These are phyloP conservation scores for Dichetophora obliterata DNA, from an alignment of 2,888 invertebrate genomes.

Conservation along the genomic window DNA sequence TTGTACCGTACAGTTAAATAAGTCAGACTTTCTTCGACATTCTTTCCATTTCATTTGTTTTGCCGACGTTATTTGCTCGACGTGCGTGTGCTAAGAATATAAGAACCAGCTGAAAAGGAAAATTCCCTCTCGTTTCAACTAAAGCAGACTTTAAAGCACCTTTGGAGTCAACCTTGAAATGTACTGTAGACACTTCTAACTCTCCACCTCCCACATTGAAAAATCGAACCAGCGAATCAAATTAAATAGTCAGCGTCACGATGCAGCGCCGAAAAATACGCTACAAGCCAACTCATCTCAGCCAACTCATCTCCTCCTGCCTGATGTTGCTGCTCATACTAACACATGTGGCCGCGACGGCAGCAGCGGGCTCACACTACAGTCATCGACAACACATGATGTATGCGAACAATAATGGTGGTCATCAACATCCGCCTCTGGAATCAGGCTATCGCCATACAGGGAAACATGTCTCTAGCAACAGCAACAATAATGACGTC, in stretches of 20 bases:
- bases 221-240: not conserved
- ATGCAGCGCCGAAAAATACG: slow-evolving; percentile 51
- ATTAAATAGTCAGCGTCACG: not conserved
- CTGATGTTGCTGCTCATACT: slow-evolving; percentile 41
- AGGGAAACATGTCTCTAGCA: slow-evolving; percentile 22
- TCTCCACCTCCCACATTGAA: not conserved
- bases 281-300: slow-evolving; percentile 41
- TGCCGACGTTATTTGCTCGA: not conserved
- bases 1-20: not conserved
- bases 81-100: slow-evolving; percentile 14
- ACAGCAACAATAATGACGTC: slow-evolving; percentile 57
- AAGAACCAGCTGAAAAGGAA: not conserved
- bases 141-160: not conserved
- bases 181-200: not conserved
- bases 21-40: not conserved
- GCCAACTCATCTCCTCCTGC: slow-evolving; percentile 21
- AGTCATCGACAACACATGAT: slow-evolving; percentile 53
- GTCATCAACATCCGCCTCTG: slow-evolving; percentile 28
- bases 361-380: slow-evolving; percentile 50
- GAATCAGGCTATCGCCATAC: slow-evolving; percentile 26
- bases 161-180: not conserved
- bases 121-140: not conserved
- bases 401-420: slow-evolving; percentile 48
- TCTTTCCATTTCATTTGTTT: not conserved
- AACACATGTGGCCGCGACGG: slow-evolving; percentile 41